Conservation (phyloP, 2,113 vertebrate species). For the Lagopus muta region DNA sequence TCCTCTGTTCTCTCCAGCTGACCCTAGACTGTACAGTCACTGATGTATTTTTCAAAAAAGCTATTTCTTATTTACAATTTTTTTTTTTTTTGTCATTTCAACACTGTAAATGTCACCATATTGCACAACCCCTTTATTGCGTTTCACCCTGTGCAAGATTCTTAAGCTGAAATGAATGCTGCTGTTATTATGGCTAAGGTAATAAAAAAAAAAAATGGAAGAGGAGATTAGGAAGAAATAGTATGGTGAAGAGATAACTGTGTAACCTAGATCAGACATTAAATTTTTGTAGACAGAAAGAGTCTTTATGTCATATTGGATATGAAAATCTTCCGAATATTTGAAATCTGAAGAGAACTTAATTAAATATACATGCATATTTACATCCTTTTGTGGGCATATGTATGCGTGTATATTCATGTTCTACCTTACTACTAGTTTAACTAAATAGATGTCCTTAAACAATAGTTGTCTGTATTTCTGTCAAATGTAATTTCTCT, state of each 20-base stretch:
- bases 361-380: neutral
- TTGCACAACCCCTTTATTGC: neutral
- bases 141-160: neutral
- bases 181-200: neutral
- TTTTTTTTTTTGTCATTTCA: neutral
- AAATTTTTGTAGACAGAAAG: neutral
- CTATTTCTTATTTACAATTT: neutral
- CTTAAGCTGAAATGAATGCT: neutral
- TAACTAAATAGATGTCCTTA: neutral
- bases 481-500: neutral
- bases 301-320: neutral
- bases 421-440: neutral
- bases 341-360: neutral
- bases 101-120: neutral
- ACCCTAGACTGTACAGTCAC: neutral
- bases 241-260: neutral
- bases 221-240: neutral
- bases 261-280: neutral
- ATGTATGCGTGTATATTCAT: neutral
- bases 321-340: neutral
- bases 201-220: neutral
- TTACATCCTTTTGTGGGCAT: neutral
- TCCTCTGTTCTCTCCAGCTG: neutral
- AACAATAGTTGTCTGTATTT: neutral
- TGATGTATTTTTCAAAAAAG: neutral